Base-by-base conservation (phyloP, 2,113 vertebrate genomes). In the Anhinga rufa region DNA sequence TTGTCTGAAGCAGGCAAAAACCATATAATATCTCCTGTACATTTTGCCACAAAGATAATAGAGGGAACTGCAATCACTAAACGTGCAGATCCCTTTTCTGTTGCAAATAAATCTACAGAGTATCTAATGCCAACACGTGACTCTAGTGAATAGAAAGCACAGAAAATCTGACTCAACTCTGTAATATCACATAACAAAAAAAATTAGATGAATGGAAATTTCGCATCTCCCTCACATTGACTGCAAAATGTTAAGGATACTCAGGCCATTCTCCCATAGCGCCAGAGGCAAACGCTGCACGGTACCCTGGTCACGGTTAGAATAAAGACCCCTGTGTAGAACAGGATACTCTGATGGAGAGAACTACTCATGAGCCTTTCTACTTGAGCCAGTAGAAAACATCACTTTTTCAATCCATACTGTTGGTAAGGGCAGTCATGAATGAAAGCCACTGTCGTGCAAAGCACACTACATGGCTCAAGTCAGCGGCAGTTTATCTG, bases 91-190 rank as follows among this genome's bases (percentile, higher is more conserved):
- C 40, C 52, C 38, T 52, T 71, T 78, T 79, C 76, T 86, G 46
- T 7, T 66, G 60, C 42, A 70, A 95, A 51, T 9, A 54, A 57
- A 94, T 51, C 62, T 66, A 54, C 14, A 58, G 57, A 86, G 51
- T 14, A 78, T 13, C 29, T 49, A 71, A 88, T 18, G 48, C 52
- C 60, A 78, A 51, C 51, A 72, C 0, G 1, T 1, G 8, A 32
- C 62, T 79, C 44, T 9, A 44, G 74, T 78, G 65, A 84, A 83
- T 7, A 48, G 42, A 85, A 87, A 91, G 81, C 48, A 76, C 61
- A 89, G 89, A 86, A 94, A 92, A 94, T 86, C 77, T 89, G 91
- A 92, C 70, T 92, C 84, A 76, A 48, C 11, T 31, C 31, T 25
- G 1, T 34, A 71, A 52, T 66, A 85, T 34, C 57, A 87, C 36